These are phyloP conservation scores for Cheiracanthium punctorium DNA, from an alignment of 2,888 invertebrate genomes.

Conservation along the genomic window DNA sequence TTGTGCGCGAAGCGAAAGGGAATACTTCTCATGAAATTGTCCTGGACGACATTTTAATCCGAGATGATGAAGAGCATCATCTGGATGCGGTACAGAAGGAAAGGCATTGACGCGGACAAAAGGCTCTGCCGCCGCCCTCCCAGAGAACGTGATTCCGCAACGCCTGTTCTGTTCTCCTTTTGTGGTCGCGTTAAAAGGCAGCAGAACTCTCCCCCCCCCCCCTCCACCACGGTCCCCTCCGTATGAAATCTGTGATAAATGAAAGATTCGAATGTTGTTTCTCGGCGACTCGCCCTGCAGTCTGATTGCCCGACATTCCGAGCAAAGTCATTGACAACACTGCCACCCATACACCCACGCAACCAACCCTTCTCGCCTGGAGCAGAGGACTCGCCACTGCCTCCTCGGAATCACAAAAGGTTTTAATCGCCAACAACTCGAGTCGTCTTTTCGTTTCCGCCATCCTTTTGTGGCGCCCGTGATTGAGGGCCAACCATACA, in stretches of 20 bases:
- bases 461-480: constrained; percentile 45
- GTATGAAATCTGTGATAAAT: constrained; percentile 44
- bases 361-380: constrained; percentile 53
- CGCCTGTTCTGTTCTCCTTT: constrained; percentile 37
- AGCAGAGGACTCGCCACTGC: constrained; percentile 45
- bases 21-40: constrained; percentile 60
- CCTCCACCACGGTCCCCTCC: constrained; percentile 20
- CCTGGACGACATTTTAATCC: constrained; percentile 68
- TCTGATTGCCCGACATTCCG: constrained; percentile 53
- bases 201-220: constrained; percentile 11
- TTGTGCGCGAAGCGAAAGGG: constrained; percentile 52
- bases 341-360: constrained; percentile 42
- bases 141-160: constrained; percentile 61
- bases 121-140: constrained; percentile 52
- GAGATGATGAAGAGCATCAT: constrained; percentile 66
- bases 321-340: constrained; percentile 60
- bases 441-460: constrained; percentile 41
- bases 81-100: constrained; percentile 48
- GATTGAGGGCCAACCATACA: constrained; percentile 44
- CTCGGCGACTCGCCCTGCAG: constrained; percentile 43
- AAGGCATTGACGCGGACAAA: constrained; percentile 58
- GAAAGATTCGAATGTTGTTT: constrained; percentile 62
- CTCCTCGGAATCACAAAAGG: constrained; percentile 42
- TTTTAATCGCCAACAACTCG: constrained; percentile 49
- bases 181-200: constrained; percentile 54